Conservation (phyloP, 2,113 vertebrate species). For the Crotalus viridis region DNA sequence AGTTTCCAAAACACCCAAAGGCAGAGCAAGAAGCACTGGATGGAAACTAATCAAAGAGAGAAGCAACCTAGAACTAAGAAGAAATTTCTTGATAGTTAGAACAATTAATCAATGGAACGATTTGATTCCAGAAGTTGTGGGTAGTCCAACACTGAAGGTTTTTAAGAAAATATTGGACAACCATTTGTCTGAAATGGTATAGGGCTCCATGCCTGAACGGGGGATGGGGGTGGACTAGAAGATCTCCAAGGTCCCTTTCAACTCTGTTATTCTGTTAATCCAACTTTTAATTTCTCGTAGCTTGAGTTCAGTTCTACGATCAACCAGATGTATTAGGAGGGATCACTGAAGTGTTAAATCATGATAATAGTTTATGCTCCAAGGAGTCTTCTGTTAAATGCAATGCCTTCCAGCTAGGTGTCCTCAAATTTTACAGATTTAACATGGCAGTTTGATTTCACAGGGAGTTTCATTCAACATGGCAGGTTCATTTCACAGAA, state of each 20-base stretch:
- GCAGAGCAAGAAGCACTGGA: background rate
- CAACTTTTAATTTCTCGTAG: background rate
- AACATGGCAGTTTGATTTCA: background rate
- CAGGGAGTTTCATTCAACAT: background rate
- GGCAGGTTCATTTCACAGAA: background rate
- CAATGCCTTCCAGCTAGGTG: rapidly evolving
- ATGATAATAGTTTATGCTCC: constrained; percentile 15
- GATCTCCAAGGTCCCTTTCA: background rate
- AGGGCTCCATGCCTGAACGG: background rate
- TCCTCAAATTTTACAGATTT: constrained; percentile 5
- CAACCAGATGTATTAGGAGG: background rate
- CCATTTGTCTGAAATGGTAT: background rate
- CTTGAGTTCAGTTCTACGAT: background rate
- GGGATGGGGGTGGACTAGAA: background rate
- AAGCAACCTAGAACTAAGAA: background rate
- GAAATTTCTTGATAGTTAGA: background rate
- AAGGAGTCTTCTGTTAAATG: background rate
- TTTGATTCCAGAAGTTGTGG: background rate
- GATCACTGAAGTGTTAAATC: constrained; percentile 12
- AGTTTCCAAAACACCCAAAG: background rate
- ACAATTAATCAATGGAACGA: background rate
- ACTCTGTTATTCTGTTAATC: background rate
- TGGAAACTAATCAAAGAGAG: background rate
- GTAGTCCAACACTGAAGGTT: background rate
- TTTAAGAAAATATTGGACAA: background rate